Evolutionary conservation across 2,113 vertebrate species (phyloP).

Genomic region (Nerophis lumbriciformis): DNA sequence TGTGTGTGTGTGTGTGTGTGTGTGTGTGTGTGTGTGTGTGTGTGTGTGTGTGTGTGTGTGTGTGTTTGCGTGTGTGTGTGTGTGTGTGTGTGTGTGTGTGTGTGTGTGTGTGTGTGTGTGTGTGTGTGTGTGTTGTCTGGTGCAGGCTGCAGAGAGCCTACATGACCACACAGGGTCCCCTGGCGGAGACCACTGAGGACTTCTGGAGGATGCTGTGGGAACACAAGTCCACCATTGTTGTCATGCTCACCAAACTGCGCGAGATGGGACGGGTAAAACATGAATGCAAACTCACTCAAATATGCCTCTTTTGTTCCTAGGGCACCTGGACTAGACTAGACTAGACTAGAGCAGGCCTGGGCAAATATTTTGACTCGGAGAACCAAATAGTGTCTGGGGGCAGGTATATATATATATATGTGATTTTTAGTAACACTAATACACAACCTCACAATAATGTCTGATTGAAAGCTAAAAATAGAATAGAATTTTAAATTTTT

Average conservation of each 20-base stretch:
- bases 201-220: conserved; percentile 99
- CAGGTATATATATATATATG: too few species aligned
- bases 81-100: conserved; percentile 28
- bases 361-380: too few species aligned
- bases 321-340: too few species aligned
- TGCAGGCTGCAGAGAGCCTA: conserved; percentile 93
- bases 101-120: conserved; percentile 27
- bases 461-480: too few species aligned
- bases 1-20: too few species aligned
- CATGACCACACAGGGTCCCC: conserved; percentile 90
- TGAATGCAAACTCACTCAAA: background rate
- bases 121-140: background rate
- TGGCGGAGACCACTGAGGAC: conserved; percentile 93
- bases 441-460: too few species aligned
- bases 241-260: conserved; percentile 94
- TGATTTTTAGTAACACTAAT: too few species aligned
- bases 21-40: too few species aligned
- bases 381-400: too few species aligned
- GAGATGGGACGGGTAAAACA: conserved; percentile 90
- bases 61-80: conserved; percentile 14
- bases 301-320: too few species aligned
- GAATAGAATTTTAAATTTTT: too few species aligned
- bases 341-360: too few species aligned
- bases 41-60: conserved; percentile 1
- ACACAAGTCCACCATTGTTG: conserved; percentile 95